A percentile compares a stretch with the other conserved stretches of the same genome.
Evolutionary conservation across 30 jellyfish, hydroid and myxozoan species (phyloP).

Genomic region (Nemopilema nomurai): DNA sequence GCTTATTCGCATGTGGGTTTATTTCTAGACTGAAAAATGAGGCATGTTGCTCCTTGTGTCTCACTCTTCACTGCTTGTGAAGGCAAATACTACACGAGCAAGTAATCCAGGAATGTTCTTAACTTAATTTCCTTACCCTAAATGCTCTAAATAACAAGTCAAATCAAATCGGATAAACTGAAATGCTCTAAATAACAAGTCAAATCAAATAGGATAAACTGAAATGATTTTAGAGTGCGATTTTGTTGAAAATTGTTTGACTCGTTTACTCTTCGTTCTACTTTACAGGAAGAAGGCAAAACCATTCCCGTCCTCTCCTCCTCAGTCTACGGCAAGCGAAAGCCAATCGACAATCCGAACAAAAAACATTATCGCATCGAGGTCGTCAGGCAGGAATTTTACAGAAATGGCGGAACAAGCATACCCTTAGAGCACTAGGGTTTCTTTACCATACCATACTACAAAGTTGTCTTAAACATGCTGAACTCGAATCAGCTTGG

Average conservation of each 20-base stretch:
- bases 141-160: too few relatives aligned
- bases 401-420: slow-evolving; percentile 83
- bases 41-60: too few relatives aligned
- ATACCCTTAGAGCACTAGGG: slow-evolving; percentile 48
- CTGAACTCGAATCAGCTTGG: neutral
- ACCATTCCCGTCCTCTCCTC: slow-evolving; percentile 84
- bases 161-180: neutral
- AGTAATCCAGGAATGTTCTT: too few relatives aligned
- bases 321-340: slow-evolving; percentile 89
- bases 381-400: slow-evolving; percentile 75
- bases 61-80: too few relatives aligned
- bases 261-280: too few relatives aligned
- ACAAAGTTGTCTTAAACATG: neutral
- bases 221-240: neutral
- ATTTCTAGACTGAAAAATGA: too few relatives aligned
- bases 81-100: too few relatives aligned
- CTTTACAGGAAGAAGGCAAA: slow-evolving; percentile 67
- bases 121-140: too few relatives aligned
- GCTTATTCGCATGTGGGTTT: too few relatives aligned
- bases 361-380: slow-evolving; percentile 71
- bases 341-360: slow-evolving; percentile 74
- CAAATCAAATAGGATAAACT: neutral
- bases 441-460: neutral
- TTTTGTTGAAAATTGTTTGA: neutral
- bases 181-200: neutral